Conservation (phyloP, 2,113 vertebrate species). For the Eonycteris spelaea region DNA sequence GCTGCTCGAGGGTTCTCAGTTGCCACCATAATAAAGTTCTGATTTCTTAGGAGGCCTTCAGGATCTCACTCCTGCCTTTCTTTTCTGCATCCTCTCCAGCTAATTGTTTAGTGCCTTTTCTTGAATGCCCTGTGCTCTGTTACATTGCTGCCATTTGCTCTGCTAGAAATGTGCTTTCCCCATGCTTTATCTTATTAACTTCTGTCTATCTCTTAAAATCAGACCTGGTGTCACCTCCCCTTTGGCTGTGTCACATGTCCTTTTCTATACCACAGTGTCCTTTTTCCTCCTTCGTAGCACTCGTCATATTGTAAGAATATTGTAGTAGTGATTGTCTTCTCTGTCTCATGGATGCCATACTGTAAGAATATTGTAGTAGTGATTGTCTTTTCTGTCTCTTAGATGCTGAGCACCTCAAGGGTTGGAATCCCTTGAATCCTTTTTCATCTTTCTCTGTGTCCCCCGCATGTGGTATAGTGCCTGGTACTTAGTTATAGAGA, state of each 20-base stretch:
- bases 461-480: neutral
- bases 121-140: neutral
- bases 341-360: neutral
- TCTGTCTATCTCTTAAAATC: neutral
- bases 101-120: neutral
- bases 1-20: neutral
- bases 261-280: neutral
- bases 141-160: neutral
- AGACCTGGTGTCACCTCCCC: neutral
- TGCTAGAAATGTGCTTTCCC: neutral
- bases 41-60: neutral
- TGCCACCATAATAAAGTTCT: neutral
- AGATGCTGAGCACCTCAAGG: neutral
- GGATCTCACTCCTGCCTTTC: neutral
- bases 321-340: neutral
- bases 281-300: neutral
- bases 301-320: neutral
- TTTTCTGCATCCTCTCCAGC: neutral
- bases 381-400: neutral
- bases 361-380: neutral
- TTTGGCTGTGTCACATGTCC: neutral
- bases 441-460: neutral
- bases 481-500: neutral
- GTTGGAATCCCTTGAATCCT: neutral
- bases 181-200: neutral